phyloP scores from a whole-genome alignment of 2,113 vertebrate species.

The Oreotrochilus melanogaster region DNA sequence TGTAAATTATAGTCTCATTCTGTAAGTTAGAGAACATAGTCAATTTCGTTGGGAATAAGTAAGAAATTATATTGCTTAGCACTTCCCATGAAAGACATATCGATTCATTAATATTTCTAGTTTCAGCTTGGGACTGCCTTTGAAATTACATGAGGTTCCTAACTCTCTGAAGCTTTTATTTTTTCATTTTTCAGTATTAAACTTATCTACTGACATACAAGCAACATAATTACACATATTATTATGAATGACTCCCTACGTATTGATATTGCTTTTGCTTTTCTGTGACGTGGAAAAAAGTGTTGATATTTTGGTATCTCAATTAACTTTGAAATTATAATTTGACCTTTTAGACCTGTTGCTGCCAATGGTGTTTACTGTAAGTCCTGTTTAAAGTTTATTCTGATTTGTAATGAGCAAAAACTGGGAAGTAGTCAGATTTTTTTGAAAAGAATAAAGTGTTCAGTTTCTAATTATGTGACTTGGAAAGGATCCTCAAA shows the following conservation, averaged over 20 bases:
- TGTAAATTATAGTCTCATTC: not conserved
- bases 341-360: not conserved
- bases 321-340: not conserved
- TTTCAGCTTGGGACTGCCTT: not conserved
- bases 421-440: not conserved
- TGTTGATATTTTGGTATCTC: not conserved
- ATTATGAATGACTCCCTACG: not conserved
- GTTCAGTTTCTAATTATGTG: not conserved
- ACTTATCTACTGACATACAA: not conserved
- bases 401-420: not conserved
- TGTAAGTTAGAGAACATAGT: not conserved
- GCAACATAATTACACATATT: not conserved
- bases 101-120: not conserved
- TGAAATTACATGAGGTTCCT: not conserved
- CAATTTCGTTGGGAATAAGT: not conserved
- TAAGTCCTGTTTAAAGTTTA: not conserved
- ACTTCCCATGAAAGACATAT: not conserved
- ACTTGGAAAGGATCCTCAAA: not conserved
- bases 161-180: not conserved
- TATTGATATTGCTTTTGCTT: not conserved
- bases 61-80: not conserved
- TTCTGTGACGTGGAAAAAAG: not conserved
- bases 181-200: not conserved
- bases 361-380: not conserved
- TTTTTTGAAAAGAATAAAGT: not conserved